Evolutionary conservation across 2,888 invertebrate genomes (phyloP).

Genomic region (Biston betularia): DNA sequence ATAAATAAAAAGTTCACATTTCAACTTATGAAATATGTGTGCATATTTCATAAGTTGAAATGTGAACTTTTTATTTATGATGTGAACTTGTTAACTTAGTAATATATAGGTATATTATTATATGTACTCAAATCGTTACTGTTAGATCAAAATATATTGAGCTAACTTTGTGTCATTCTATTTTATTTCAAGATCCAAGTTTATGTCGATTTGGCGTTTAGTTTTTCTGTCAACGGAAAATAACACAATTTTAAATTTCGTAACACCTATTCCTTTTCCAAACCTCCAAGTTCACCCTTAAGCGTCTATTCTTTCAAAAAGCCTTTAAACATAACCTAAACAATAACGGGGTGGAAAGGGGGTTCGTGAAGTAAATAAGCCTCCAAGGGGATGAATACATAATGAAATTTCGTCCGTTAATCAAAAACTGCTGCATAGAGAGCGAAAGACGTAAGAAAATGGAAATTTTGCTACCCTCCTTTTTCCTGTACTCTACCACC

Average conservation of each 20-base stretch:
- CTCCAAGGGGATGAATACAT: conserved; percentile 78
- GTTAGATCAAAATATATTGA: too few relatives aligned
- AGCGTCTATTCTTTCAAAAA: conserved; percentile 32
- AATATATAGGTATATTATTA: too few relatives aligned
- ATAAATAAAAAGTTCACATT: too few relatives aligned
- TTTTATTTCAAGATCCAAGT: too few relatives aligned
- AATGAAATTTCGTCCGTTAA: conserved; percentile 86
- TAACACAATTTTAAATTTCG: neutral
- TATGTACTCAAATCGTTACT: too few relatives aligned
- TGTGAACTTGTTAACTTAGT: too few relatives aligned
- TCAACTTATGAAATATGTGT: too few relatives aligned
- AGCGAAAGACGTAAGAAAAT: conserved; percentile 84
- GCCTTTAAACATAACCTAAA: conserved; percentile 39
- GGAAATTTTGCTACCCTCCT: conserved; percentile 86
- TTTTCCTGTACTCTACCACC: conserved; percentile 79
- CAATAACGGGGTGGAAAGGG: conserved; percentile 39
- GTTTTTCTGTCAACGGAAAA: too few relatives aligned
- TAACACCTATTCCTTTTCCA: conserved; percentile 8
- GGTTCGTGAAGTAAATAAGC: conserved; percentile 52
- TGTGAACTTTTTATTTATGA: too few relatives aligned
- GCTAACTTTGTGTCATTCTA: too few relatives aligned
- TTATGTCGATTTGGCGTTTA: too few relatives aligned
- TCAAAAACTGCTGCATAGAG: conserved; percentile 84
- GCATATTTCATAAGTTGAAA: too few relatives aligned
- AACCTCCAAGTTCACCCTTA: conserved; percentile 20